A percentile compares a stretch with the other conserved stretches of the same genome.
Conservation (phyloP, 2,888 invertebrate species). For the Zygogramma bicolorata region DNA sequence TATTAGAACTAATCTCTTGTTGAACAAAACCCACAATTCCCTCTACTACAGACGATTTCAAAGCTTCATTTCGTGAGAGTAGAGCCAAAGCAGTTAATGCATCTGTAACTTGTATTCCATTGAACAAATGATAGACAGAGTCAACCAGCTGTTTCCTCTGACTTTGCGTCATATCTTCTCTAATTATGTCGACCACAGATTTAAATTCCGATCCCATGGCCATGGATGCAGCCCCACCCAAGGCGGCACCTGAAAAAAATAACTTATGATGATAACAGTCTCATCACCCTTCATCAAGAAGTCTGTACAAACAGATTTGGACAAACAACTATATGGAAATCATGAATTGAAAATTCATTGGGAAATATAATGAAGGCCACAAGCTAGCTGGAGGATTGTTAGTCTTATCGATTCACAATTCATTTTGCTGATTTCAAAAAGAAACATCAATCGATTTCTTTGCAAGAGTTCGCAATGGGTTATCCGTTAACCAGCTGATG, state of each 20-base stretch:
- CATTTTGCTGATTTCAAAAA: no score
- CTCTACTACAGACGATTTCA: slow-evolving; percentile 2
- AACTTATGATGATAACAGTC: background rate
- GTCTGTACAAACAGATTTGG: no score
- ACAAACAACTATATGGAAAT: no score
- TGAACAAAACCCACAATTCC: background rate
- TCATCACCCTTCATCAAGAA: no score
- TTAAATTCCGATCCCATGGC: slow-evolving; percentile 7
- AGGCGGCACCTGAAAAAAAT: slow-evolving; percentile 10
- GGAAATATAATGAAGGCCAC: no score
- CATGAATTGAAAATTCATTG: no score
- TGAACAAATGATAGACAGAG: background rate
- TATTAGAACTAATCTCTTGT: background rate
- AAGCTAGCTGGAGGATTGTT: no score
- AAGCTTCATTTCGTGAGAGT: background rate
- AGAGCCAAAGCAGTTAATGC: background rate
- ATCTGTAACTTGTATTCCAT: slow-evolving; percentile 12
- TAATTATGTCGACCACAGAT: slow-evolving; percentile 18
- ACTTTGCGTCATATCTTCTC: slow-evolving; percentile 17
- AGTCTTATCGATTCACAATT: no score
- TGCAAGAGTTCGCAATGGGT: no score
- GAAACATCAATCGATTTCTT: no score
- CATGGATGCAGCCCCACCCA: slow-evolving; percentile 12
- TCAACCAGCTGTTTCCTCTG: slow-evolving; percentile 19
- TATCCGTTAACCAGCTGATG: no score